These are phyloP conservation scores for Melinopterus prodromus DNA, from an alignment of 2,888 invertebrate genomes.

Conservation along the genomic window DNA sequence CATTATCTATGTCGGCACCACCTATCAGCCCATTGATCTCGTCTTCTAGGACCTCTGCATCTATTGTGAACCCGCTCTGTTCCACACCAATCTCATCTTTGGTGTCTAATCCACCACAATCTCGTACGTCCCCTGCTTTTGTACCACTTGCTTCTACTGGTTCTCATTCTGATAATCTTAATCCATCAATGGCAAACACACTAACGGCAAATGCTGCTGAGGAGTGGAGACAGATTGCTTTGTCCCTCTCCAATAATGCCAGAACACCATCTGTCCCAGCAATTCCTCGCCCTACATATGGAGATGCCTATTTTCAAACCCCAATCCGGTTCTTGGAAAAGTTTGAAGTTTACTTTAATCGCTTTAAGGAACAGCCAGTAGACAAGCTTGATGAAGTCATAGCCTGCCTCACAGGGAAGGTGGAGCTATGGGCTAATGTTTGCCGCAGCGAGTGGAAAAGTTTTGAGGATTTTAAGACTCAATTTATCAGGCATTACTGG, in stretches of 20 bases:
- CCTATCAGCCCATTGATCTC: too few relatives aligned
- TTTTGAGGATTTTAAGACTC: neutral
- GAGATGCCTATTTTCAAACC: neutral
- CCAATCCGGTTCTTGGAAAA: neutral
- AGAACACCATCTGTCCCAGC: neutral
- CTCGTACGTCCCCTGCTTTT: too few relatives aligned
- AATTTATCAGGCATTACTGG: neutral
- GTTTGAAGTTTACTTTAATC: neutral
- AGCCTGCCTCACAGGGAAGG: neutral
- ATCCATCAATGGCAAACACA: too few relatives aligned
- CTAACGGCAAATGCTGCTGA: neutral
- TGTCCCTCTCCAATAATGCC: neutral
- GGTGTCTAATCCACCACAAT: too few relatives aligned
- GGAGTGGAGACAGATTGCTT: neutral
- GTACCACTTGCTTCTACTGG: too few relatives aligned
- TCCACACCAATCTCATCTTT: too few relatives aligned
- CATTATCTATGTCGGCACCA: too few relatives aligned
- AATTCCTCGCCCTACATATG: neutral
- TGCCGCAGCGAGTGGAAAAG: neutral
- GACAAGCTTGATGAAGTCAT: neutral
- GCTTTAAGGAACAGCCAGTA: neutral
- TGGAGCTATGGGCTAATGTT: neutral
- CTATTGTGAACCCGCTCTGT: too few relatives aligned
- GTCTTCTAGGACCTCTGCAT: too few relatives aligned
- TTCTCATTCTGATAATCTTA: too few relatives aligned